Evolutionary conservation across 92 coral and sea anemone genomes (phyloP).

Genomic region (Micromussa lordhowensis): DNA sequence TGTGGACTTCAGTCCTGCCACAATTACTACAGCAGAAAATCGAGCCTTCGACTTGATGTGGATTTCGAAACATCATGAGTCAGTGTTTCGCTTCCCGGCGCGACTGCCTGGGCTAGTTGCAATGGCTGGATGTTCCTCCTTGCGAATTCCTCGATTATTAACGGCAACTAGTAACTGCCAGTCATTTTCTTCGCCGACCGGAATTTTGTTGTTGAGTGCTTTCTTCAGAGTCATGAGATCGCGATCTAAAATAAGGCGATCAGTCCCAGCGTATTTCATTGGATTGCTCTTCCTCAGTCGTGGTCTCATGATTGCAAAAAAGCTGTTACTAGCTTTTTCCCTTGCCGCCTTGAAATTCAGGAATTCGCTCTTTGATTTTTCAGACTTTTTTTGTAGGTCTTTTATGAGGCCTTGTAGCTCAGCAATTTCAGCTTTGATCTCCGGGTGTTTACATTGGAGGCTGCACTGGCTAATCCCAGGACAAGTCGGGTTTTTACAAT

Average conservation of each 20-base stretch:
- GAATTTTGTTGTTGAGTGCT: constrained; percentile 33
- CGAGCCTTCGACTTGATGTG: no score
- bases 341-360: neutral
- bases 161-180: constrained; percentile 26
- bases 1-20: no score
- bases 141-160: constrained; percentile 20
- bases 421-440: no score
- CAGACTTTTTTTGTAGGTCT: no score
- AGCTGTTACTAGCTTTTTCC: constrained; percentile 33
- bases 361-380: no score
- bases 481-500: no score
- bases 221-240: constrained; percentile 42
- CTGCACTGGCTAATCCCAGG: no score
- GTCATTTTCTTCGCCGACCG: constrained; percentile 2
- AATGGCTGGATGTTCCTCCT: constrained; percentile 4
- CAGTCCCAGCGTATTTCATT: constrained; percentile 40
- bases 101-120: neutral
- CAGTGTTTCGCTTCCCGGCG: neutral
- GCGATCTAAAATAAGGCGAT: constrained; percentile 37
- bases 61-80: no score
- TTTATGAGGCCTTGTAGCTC: neutral
- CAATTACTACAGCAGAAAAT: no score
- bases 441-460: no score
- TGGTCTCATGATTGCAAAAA: constrained; percentile 41
- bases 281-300: constrained; percentile 17